Evolutionary conservation across 2,797 vertebrate species (phyloP).

Genomic region (Sciaenops ocellatus): DNA sequence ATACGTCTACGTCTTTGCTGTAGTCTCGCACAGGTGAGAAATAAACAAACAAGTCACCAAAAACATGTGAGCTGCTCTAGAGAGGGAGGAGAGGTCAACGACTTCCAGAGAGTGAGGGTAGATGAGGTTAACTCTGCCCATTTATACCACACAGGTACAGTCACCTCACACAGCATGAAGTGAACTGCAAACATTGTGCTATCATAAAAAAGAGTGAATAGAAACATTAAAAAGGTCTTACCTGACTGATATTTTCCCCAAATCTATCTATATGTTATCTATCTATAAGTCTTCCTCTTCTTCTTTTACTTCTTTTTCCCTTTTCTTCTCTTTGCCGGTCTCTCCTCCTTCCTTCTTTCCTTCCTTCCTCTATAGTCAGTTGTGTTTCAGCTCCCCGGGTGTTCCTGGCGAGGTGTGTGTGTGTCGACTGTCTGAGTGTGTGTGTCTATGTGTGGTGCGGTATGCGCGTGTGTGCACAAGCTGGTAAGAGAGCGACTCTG

Average conservation of each 20-base stretch:
- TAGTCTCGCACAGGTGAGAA: background rate
- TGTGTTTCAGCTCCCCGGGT: constrained; percentile 26
- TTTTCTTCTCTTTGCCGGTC: background rate
- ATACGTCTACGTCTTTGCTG: background rate
- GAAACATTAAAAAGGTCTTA: constrained; percentile 41
- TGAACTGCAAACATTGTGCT: too few species aligned
- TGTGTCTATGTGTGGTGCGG: constrained; percentile 4
- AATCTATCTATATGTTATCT: constrained; percentile 16
- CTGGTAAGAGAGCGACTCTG: constrained; percentile 51
- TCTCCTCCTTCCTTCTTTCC: background rate
- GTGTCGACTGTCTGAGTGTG: constrained; percentile 23
- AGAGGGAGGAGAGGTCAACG: background rate
- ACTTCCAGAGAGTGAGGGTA: background rate
- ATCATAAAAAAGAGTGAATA: background rate
- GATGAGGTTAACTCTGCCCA: background rate
- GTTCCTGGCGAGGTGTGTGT: constrained; percentile 42
- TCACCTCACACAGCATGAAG: background rate
- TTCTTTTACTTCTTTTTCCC: constrained; percentile 7
- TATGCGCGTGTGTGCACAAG: constrained; percentile 15
- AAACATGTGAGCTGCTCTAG: background rate
- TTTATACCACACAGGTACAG: constrained; percentile 7
- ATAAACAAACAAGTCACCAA: background rate
- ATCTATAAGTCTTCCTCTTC: background rate
- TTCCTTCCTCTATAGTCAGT: constrained; percentile 15
- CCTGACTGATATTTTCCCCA: constrained; percentile 48